A percentile compares a stretch with the other conserved stretches of the same genome.
Evolutionary conservation across 2,797 vertebrate species (phyloP).

Genomic region (Lindbergichthys nudifrons): DNA sequence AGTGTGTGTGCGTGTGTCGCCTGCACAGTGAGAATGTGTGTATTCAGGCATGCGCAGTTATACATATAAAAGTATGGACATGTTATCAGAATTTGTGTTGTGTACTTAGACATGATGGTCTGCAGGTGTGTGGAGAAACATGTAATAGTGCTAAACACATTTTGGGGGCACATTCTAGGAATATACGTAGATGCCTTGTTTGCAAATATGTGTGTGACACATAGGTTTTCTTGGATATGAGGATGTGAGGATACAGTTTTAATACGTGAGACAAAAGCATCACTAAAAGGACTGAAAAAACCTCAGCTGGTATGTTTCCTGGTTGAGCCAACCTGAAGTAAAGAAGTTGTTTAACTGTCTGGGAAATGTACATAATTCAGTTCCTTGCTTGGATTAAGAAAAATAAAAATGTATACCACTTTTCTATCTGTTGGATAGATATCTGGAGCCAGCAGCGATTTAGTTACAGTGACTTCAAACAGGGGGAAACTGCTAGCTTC

Average conservation of each 20-base stretch:
- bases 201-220: background rate
- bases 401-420: background rate
- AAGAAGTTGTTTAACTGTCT: background rate
- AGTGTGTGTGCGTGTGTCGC: conserved; percentile 25
- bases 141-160: conserved; percentile 16
- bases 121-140: conserved; percentile 21
- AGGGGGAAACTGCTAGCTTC: background rate
- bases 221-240: background rate
- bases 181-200: conserved; percentile 13
- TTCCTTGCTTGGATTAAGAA: background rate
- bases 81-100: conserved; percentile 35
- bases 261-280: background rate
- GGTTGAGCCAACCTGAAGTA: background rate
- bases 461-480: background rate
- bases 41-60: conserved; percentile 35
- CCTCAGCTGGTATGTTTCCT: background rate
- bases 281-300: background rate
- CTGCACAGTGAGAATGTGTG: conserved; percentile 27
- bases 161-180: conserved; percentile 9
- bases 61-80: conserved; percentile 5
- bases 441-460: background rate
- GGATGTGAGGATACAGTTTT: background rate
- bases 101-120: conserved; percentile 16
- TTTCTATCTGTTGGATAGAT: background rate
- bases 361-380: background rate